A percentile compares a stretch with the other conserved stretches of the same genome.
phyloP scores from a whole-genome alignment of 1,140 invertebrate species.

The Delia radicum region DNA sequence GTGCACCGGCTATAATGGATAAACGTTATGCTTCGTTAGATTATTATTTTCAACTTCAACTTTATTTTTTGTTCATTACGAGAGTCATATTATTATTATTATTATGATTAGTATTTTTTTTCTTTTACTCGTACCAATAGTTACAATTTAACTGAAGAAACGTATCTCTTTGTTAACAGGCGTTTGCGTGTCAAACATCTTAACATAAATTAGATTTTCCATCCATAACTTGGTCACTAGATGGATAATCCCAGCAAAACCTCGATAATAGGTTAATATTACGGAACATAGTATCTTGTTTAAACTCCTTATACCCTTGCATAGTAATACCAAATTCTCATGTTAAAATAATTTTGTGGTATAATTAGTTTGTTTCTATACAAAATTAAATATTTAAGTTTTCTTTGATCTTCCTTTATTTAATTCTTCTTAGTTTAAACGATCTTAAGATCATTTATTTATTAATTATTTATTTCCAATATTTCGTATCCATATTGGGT shows the following conservation, averaged over 20 bases:
- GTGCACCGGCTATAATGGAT: background rate
- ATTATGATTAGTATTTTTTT: background rate
- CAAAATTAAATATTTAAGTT: too few species aligned
- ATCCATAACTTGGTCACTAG: too few species aligned
- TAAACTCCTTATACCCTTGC: background rate
- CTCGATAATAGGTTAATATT: background rate
- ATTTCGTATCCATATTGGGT: too few species aligned
- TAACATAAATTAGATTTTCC: background rate
- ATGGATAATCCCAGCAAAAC: background rate
- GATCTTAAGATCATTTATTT: too few species aligned
- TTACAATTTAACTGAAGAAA: background rate
- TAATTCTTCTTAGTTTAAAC: too few species aligned
- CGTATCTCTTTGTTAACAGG: background rate
- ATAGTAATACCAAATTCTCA: too few species aligned
- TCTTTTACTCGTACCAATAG: background rate
- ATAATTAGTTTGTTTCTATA: too few species aligned
- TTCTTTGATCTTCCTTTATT: too few species aligned
- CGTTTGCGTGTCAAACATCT: slow-evolving; percentile 1
- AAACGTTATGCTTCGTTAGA: slow-evolving; percentile 1
- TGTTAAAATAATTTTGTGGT: too few species aligned
- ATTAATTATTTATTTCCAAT: too few species aligned
- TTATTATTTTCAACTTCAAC: background rate
- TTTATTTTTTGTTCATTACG: background rate
- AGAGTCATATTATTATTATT: background rate
- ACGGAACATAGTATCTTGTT: background rate